Conservation (phyloP, 2,113 vertebrate species). For the Rhynchomys soricoides region DNA sequence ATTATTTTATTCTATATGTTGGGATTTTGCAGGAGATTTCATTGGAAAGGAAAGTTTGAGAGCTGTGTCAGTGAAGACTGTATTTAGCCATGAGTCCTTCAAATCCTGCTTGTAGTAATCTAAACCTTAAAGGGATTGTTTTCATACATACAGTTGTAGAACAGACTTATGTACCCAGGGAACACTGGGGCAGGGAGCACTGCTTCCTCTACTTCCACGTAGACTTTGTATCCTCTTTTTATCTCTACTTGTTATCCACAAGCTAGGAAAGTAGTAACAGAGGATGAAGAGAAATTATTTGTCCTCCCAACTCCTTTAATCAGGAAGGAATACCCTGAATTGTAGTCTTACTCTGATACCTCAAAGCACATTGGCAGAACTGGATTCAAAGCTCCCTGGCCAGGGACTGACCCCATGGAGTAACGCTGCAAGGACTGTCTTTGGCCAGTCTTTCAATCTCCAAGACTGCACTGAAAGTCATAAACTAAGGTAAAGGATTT, state of each 20-base stretch:
- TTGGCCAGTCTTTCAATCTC: neutral
- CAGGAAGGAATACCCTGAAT: neutral
- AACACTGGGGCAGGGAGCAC: neutral
- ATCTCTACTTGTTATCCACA: neutral
- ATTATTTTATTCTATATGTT: neutral
- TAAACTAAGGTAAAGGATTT: neutral
- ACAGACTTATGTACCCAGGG: too few species aligned
- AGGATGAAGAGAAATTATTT: neutral
- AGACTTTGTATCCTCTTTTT: neutral
- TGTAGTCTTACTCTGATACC: rapidly evolving
- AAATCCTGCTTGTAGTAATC: neutral
- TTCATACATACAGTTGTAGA: rapidly evolving
- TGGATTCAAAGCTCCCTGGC: neutral
- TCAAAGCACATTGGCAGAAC: neutral
- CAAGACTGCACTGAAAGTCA: neutral
- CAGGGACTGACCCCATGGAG: rapidly evolving
- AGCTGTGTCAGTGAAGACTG: neutral
- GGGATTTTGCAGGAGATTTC: neutral
- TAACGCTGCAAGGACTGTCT: rapidly evolving
- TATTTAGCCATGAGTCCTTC: neutral
- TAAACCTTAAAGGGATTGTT: neutral
- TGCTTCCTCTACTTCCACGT: neutral
- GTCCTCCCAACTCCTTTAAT: neutral
- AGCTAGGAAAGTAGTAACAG: neutral
- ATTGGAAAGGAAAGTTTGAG: neutral